Evolutionary conservation across 2,888 invertebrate species (phyloP), one percentile per base, ranked within the genome.

Genomic region (Chrysomela aeneicollis): DNA sequence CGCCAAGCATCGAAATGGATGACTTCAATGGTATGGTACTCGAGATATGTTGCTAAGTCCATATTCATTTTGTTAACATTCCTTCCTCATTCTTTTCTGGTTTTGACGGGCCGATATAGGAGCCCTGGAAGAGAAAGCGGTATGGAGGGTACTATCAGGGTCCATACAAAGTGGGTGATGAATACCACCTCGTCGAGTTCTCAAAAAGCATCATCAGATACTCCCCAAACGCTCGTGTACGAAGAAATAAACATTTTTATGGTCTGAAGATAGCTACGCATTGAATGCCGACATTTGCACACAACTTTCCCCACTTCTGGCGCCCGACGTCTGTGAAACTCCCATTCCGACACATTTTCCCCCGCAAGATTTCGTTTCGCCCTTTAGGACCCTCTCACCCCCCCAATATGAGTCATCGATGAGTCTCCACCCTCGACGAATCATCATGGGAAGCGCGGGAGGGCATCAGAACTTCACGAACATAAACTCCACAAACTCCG

Each of bases 391-490:
- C 57, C 57, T 46, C 42, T 17, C 46, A 17, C 46, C 10, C 18
- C n/a, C 17, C 18, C 54, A 69, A 68, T 71, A 64, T 74, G 74
- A 74, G 72, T 74, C 74, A 74, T 72, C 71, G 73, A 74, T 73
- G 71, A 71, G 53, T 49, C 61, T 54, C 63, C 63, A 61, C 64
- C 67, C 66, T 51, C 55, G 22, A 55, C 49, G 42, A n/a, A 55
- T 55, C 64, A 54, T 64, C 57, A 60, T 50, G 57, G 57, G 60
- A 46, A 18, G 15, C 22, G 42, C 19, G 12, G 22, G 4, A 19
- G 12, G 55, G 55, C n/a, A 37, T 37, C 18, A 37, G 17, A 18
- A 30, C 26, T 57, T 15, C 22, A 46, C 5, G 32, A 54, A 54
- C n/a, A 42, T 12, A 42, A 42, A 42, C 42, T 42, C 15, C 42